These are phyloP conservation scores for Penaeus indicus DNA, from an alignment of 1,140 invertebrate species.

Conservation along the genomic window DNA sequence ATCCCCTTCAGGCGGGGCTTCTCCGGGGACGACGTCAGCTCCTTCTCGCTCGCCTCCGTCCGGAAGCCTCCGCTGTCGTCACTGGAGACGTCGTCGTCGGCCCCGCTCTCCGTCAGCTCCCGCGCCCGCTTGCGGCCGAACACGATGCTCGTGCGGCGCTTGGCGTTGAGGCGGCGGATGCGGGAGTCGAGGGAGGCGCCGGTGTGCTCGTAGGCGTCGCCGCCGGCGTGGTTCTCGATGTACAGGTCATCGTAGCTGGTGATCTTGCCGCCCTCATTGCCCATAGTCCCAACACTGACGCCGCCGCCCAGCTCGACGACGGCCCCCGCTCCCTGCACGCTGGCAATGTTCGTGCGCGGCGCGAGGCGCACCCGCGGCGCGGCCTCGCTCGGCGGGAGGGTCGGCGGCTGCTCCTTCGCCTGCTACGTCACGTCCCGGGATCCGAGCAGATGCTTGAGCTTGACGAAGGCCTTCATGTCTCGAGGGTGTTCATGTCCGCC, in stretches of 20 bases:
- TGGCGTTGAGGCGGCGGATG: constrained; percentile 32
- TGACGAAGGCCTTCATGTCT: constrained; percentile 17
- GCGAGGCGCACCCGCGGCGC: too few species aligned
- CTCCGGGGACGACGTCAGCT: neutral
- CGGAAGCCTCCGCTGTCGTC: constrained; percentile 58
- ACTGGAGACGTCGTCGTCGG: constrained; percentile 28
- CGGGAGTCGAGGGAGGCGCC: constrained; percentile 48
- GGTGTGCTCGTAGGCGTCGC: neutral
- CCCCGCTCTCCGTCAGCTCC: neutral
- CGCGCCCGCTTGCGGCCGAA: constrained; percentile 10
- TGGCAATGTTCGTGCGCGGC: too few species aligned
- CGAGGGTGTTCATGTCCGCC: neutral
- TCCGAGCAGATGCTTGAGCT: constrained; percentile 10
- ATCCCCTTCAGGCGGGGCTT: constrained; percentile 35
- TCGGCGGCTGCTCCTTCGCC: neutral
- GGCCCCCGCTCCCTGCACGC: neutral
- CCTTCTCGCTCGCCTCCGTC: constrained; percentile 33
- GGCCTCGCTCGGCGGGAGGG: too few species aligned
- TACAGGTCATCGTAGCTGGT: constrained; percentile 58
- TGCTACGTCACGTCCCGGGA: constrained; percentile 5
- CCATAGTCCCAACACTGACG: constrained; percentile 31
- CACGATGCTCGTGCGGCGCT: constrained; percentile 41
- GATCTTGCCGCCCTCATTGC: constrained; percentile 58
- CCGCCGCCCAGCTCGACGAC: neutral
- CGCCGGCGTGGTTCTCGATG: constrained; percentile 29